Base-by-base conservation (phyloP, 2,113 vertebrate genomes). In the Pholis gunnellus region DNA sequence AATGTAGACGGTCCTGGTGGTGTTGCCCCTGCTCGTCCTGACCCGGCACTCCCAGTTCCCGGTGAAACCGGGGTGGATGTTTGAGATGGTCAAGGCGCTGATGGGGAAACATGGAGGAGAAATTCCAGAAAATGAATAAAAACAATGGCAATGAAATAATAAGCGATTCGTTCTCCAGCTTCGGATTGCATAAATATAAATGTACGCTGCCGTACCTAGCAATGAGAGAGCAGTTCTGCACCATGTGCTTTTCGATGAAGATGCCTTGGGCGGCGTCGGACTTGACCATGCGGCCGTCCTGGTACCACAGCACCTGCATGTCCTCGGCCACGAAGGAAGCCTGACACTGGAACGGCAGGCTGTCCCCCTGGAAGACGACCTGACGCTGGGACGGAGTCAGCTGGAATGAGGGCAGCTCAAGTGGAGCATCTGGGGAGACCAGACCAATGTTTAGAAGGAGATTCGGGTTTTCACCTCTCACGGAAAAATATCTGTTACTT, bases 221-320 rank as follows among this genome's bases (percentile, higher is more conserved):
- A 81, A 99, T 99, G 79, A 99, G 88, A 0, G 98, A 99, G 95
- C 98, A 99, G 94, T 99, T 99, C 93, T 99, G 98, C 92, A 99
- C 96, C 95, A 97, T 97, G 78, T 95, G 98, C 94, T 97, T 99
- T 86, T 99, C 96, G 34, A 99, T 98, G 92, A 96, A 96, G 92
- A 99, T 99, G 46, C 98, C 98, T 89, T 97, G 97, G 0, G 97
- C 95, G 69, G 97, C 98, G 63, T 99, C 95, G 0, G 97, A 95
- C 89, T 97, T 96, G 57, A 99, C 97, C 86, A 97, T 96, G 65
- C 96, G 96, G 61, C 98, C 98, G 31, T 99, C 96, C 88, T 99
- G 98, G 92, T 97, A 99, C 98, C 98, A 99, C 14, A 98, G 88
- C 75, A 99, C 97, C 84, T 99, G 97, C 98, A 99, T 99, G 90